Evolutionary conservation across 2,113 vertebrate genomes (phyloP), one percentile per base, ranked within the genome.

Genomic region (Typhlomys cinereus): DNA sequence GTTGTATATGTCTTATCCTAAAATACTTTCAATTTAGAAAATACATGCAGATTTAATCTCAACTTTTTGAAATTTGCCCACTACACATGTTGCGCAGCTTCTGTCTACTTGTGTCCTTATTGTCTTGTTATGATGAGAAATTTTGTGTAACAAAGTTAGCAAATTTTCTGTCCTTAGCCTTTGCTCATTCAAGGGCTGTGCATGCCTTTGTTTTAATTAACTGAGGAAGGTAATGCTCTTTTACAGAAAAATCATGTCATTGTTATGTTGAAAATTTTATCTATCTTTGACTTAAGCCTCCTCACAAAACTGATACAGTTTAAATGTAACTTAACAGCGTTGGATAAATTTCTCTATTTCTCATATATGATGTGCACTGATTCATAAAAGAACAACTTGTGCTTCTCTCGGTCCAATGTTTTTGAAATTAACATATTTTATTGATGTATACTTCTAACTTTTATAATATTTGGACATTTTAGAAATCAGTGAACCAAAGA

Each of bases 321-420:
- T 36, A 1, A 54, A 62, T 87, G 59, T 87, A 50, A 70, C 75
- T 18, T 12, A 54, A 36, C 39, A 78, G 7, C 34, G 44, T 54
- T 48, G 17, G 0, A 0, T 34, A 66, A 1, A 20, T 27, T 54
- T 4, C 0, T 66, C 69, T 0, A 44, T 39, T 0, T 0, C 64
- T 31, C 11, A 4, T 34, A 6, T 7, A 21, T 2, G 69, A 50
- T 82, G 18, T 36, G 50, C 27, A 4, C 62, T 81, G 48, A 0
- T 3, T 50, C 71, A 91, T 36, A 76, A 41, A 12, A 59, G 27
- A 4, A 25, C 17, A 59, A 14, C 34, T 71, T 73, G 92, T 79
- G 1, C 34, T 7, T 85, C 13, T 7, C 7, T 25, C 62, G 41
- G 9, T 36, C 3, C 39, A 36, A 9, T 91, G 52, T 36, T 61